These are phyloP conservation scores for Malacosoma neustria DNA, from an alignment of 2,888 invertebrate species.

Conservation along the genomic window DNA sequence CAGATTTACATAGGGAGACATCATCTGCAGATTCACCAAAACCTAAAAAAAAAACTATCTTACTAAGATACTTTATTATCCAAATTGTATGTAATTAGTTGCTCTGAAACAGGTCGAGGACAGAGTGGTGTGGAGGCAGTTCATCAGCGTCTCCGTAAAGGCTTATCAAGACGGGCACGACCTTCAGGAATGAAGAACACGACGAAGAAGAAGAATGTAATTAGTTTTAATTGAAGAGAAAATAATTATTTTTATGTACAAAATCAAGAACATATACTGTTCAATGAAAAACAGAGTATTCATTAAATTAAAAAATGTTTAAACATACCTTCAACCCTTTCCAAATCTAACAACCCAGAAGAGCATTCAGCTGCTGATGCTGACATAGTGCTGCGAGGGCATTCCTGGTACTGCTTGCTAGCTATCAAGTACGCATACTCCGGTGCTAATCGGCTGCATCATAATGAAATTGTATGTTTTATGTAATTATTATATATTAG, in stretches of 20 bases:
- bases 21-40: conserved; percentile 45
- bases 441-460: neutral
- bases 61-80: no score
- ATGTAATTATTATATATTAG: no score
- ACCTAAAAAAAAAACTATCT: conserved; percentile 24
- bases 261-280: no score
- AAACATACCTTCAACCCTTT: conserved; percentile 46
- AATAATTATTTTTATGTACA: no score
- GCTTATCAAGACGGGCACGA: no score
- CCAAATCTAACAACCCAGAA: conserved; percentile 58
- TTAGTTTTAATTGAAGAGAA: no score
- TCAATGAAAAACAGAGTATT: conserved; percentile 2
- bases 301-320: neutral
- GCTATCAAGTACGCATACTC: neutral
- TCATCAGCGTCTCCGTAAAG: no score
- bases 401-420: neutral
- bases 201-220: no score
- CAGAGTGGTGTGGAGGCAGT: no score
- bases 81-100: no score
- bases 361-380: conserved; percentile 36
- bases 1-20: conserved; percentile 31
- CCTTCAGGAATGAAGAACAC: no score
- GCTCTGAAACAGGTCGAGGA: no score
- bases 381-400: conserved; percentile 2
- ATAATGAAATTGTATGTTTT: neutral